A percentile compares a stretch with the other conserved stretches of the same genome.
Evolutionary conservation across 2,888 invertebrate species (phyloP).

Genomic region (Tenthredo amoena): DNA sequence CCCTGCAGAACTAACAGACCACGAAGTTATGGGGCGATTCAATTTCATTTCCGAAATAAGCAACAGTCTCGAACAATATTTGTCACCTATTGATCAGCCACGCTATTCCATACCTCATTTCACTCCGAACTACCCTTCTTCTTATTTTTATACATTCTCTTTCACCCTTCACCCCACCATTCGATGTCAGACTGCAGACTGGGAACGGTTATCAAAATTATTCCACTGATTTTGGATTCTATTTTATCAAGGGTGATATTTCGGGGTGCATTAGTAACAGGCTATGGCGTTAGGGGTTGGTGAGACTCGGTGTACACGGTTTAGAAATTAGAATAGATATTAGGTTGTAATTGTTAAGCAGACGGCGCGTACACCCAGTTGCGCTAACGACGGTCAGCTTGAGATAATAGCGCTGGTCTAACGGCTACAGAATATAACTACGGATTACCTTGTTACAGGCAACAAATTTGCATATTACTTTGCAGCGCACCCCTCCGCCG

Average conservation of each 20-base stretch:
- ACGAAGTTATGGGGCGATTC: conserved; percentile 76
- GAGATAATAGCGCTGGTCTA: conserved; percentile 57
- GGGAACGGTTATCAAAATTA: conserved; percentile 12
- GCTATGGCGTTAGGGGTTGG: background rate
- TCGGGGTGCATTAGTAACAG: conserved; percentile 6
- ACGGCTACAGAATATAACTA: conserved; percentile 39
- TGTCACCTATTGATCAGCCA: background rate
- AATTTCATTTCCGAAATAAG: conserved; percentile 76
- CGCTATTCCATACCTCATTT: background rate
- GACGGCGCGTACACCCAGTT: conserved; percentile 53
- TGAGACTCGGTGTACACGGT: background rate
- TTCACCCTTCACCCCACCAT: background rate
- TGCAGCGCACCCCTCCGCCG: background rate
- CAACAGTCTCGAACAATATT: conserved; percentile 62
- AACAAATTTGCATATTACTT: conserved; percentile 40
- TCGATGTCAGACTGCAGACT: background rate
- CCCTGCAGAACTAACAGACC: conserved; percentile 74
- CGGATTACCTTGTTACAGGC: conserved; percentile 34
- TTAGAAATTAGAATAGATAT: conserved; percentile 52
- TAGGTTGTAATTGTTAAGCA: conserved; percentile 58
- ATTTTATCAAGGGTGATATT: background rate
- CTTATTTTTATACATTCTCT: background rate
- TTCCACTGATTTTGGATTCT: background rate
- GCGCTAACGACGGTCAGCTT: conserved; percentile 59
- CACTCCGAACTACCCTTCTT: background rate